Percentiles rank a stretch among this genome's conserved stretches.
Conservation (phyloP, 2,113 vertebrate genomes). For the Nannobrachium achirus region DNA sequence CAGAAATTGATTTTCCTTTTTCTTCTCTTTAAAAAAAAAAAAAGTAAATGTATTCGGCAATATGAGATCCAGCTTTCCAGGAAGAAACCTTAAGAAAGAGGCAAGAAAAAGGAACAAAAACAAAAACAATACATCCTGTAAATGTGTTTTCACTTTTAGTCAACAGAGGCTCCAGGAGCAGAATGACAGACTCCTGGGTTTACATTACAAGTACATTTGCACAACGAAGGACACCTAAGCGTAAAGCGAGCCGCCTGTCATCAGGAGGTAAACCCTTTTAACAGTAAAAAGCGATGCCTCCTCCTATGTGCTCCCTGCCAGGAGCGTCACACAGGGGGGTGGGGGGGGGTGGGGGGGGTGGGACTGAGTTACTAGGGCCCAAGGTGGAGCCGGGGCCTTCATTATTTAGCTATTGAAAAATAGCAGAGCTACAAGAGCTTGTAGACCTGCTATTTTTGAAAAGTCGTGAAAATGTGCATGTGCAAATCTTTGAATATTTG, state of each 20-base stretch:
- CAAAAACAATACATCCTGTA: slow-evolving; percentile 40
- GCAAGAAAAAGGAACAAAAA: no score
- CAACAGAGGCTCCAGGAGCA: slow-evolving; percentile 44
- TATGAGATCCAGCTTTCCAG: neutral
- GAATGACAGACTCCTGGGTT: slow-evolving; percentile 41
- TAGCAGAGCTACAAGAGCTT: no score
- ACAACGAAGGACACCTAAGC: slow-evolving; percentile 58
- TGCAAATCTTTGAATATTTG: no score
- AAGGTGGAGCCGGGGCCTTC: no score
- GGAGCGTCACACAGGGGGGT: no score
- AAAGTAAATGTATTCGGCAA: neutral
- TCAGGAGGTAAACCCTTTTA: slow-evolving; percentile 71
- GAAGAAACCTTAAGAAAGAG: slow-evolving; percentile 6
- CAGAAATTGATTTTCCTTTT: no score
- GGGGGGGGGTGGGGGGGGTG: no score
- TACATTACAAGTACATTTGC: slow-evolving; percentile 71
- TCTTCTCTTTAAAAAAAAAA: neutral
- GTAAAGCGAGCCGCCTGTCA: slow-evolving; percentile 73
- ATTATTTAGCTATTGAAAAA: no score
- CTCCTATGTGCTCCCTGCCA: no score
- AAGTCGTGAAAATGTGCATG: no score
- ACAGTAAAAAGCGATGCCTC: slow-evolving; percentile 70
- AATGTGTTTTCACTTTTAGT: slow-evolving; percentile 31
- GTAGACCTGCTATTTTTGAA: no score
- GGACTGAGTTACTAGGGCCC: no score